Evolutionary conservation across 2,888 invertebrate species (phyloP), one percentile per base, ranked within the genome.

Genomic region (Catocala fraxini): DNA sequence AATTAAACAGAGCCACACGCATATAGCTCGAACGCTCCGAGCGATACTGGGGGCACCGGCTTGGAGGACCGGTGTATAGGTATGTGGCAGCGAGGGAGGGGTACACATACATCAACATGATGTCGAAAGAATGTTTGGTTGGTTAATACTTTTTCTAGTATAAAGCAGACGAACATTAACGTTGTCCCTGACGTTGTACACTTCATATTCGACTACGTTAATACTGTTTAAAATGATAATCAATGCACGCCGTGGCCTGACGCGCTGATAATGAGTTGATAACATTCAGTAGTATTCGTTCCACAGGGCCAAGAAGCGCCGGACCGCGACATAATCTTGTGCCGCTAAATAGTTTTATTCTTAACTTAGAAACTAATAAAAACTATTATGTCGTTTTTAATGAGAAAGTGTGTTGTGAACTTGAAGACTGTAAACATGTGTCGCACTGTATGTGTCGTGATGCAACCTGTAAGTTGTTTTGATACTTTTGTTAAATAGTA

Each of bases 191-290:
- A 78, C 82, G 82, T 73, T 65, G 70, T 56, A 63, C 61, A 71
- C 66, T 81, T 78, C 70, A 81, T 75, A 80, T 78, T 79, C 59
- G 56, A 78, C 60, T 75, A 81, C 81, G 75, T 58, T 82, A 85
- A 86, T 86, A 80, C 77, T 77, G 75, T 86, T 87, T 79, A 80
- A 82, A 88, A 89, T 89, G 87, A 75, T 88, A 91, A 91, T 90
- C 85, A 86, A 85, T 80, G 79, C 81, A 62, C 48, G 56, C 51
- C 25, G 55, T 33, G 45, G 52, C 74, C 73, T 73, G 80, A 79
- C 75, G 79, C 70, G 68, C 75, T 86, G 90, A 90, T 91, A 91
- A 85, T 77, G 80, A 71, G 70, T 71, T 85, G 91, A 90, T 90
- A 90, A 83, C 81, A 80, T 71, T 82, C 83, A 91, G 90, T 89